A percentile compares a stretch with the other conserved stretches of the same genome.
These are phyloP conservation scores for Anagrus nilaparvatae DNA, from an alignment of 1,140 invertebrate genomes.

Conservation along the genomic window DNA sequence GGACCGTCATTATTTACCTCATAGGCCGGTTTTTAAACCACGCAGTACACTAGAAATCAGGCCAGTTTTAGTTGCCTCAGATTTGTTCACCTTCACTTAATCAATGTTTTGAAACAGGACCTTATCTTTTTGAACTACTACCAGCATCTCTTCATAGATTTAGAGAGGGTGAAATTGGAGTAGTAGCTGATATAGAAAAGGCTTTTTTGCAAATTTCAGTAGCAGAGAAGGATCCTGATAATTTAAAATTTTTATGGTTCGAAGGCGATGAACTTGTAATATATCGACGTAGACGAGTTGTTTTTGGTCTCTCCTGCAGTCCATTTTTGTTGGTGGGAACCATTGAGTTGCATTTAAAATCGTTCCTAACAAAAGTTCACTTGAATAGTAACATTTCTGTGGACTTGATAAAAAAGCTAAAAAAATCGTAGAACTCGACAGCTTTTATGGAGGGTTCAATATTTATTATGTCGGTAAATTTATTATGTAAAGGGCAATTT, in stretches of 20 bases:
- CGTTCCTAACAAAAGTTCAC: no score
- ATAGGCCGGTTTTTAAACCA: conserved; percentile 20
- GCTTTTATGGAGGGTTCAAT: no score
- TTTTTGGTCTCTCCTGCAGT: conserved; percentile 17
- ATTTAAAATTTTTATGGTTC: conserved; percentile 3
- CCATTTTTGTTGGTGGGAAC: conserved; percentile 18
- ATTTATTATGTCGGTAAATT: no score
- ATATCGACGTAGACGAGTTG: conserved; percentile 10
- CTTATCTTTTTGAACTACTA: conserved; percentile 2
- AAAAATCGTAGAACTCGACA: no score
- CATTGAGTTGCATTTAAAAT: conserved; percentile 5
- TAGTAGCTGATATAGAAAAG: conserved; percentile 20
- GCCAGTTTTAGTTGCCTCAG: conserved; percentile 28
- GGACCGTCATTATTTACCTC: conserved; percentile 31
- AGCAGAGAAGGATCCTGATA: conserved; percentile 1
- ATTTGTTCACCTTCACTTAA: conserved; percentile 19
- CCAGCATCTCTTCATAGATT: not conserved
- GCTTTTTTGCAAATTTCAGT: conserved; percentile 20
- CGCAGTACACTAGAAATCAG: conserved; percentile 20
- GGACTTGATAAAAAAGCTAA: no score
- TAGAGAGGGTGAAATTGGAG: conserved; percentile 17
- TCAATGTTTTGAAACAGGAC: conserved; percentile 23
- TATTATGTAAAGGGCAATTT: conserved; percentile 22
- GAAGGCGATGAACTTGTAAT: no score
- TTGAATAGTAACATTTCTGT: no score